phyloP scores from a whole-genome alignment of 2,113 vertebrate species.

The Catharus minimus region DNA sequence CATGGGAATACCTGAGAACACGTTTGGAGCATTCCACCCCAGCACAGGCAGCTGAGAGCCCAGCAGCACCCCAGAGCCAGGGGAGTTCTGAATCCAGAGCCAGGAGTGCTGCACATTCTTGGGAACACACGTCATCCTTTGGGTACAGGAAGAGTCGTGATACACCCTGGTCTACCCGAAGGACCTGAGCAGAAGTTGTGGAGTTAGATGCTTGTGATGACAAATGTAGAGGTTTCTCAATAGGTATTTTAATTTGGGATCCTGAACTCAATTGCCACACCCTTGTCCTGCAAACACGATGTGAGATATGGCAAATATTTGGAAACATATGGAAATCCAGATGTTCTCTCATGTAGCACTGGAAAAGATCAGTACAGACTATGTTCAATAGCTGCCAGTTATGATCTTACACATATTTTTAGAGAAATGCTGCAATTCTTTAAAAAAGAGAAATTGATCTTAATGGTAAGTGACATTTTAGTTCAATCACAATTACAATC shows the following conservation, averaged over 20 bases:
- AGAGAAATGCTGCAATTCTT: slow-evolving; percentile 39
- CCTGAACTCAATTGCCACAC: background rate
- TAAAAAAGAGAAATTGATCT: background rate
- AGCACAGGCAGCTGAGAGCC: background rate
- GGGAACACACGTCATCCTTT: background rate
- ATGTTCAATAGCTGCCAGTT: slow-evolving; percentile 18
- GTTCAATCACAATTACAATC: slow-evolving; percentile 66
- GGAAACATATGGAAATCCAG: background rate
- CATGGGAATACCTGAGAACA: background rate
- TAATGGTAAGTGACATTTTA: slow-evolving; percentile 72
- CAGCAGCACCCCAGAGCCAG: background rate
- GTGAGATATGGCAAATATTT: slow-evolving; percentile 1
- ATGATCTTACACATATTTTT: slow-evolving; percentile 26
- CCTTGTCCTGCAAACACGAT: background rate
- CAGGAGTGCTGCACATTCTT: background rate
- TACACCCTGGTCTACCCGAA: background rate
- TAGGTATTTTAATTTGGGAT: background rate
- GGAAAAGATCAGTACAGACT: background rate
- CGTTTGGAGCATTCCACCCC: background rate
- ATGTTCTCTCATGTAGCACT: background rate
- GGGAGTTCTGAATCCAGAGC: background rate
- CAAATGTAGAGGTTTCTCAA: background rate
- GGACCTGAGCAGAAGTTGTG: background rate
- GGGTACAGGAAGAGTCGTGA: background rate
- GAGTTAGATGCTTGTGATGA: background rate